Evolutionary conservation across 1,140 invertebrate species (phyloP).

Genomic region (Atta cephalotes): DNA sequence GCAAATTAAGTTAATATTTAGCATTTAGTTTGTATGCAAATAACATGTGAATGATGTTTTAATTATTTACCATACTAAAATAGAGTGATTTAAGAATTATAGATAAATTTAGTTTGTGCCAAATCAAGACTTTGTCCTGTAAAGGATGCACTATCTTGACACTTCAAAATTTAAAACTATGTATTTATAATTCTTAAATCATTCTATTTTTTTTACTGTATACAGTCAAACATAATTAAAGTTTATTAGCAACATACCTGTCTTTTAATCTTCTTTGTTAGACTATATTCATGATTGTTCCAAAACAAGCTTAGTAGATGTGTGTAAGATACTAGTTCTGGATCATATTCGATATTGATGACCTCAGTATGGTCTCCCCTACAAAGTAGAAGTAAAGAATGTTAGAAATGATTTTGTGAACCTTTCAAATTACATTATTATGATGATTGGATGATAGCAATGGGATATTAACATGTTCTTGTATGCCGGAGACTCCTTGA

Average conservation of each 20-base stretch:
- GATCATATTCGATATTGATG: slow-evolving; percentile 96
- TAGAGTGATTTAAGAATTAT: background rate
- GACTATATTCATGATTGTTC: slow-evolving; percentile 95
- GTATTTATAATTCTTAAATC: background rate
- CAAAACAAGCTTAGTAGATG: slow-evolving; percentile 95
- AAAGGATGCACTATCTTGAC: too few species aligned
- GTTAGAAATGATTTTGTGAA: background rate
- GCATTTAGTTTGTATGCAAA: background rate
- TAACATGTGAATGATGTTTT: background rate
- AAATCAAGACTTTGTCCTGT: too few species aligned
- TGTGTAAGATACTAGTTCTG: slow-evolving; percentile 90
- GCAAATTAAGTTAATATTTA: slow-evolving; percentile 76
- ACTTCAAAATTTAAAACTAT: too few species aligned
- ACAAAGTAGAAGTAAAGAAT: slow-evolving; percentile 79
- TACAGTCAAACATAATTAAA: background rate
- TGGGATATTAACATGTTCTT: slow-evolving; percentile 90
- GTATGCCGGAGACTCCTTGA: slow-evolving; percentile 93
- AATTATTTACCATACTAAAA: background rate
- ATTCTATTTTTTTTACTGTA: background rate
- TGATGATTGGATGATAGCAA: background rate
- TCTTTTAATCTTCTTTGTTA: slow-evolving; percentile 92
- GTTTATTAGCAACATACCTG: slow-evolving; percentile 88
- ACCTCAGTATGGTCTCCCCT: slow-evolving; percentile 98
- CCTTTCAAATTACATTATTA: background rate
- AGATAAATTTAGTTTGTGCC: background rate